Evolutionary conservation across 2,888 invertebrate species (phyloP).

Genomic region (Heliconius erato): DNA sequence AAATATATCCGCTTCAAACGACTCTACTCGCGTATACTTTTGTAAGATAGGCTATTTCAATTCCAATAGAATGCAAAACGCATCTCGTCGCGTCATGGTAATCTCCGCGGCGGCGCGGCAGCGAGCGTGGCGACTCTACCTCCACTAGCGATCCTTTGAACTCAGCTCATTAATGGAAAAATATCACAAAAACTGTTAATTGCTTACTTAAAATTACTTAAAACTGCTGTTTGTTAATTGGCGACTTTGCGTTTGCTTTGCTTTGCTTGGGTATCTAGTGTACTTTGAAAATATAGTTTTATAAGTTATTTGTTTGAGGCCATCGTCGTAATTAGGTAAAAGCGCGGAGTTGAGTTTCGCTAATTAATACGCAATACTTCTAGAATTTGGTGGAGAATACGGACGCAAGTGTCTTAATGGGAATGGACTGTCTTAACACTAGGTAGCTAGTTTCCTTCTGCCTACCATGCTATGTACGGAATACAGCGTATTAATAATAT

Average conservation of each 20-base stretch:
- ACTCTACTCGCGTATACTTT: background rate
- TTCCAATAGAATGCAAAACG: conserved; percentile 22
- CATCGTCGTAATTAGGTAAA: too few relatives aligned
- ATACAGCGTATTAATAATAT: too few relatives aligned
- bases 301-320: too few relatives aligned
- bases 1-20: background rate
- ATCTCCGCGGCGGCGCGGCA: background rate
- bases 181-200: conserved; percentile 41
- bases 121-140: conserved; percentile 35
- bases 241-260: background rate
- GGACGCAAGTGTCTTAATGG: too few relatives aligned
- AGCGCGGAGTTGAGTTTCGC: too few relatives aligned
- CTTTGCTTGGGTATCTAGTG: background rate
- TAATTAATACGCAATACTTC: too few relatives aligned
- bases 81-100: conserved; percentile 18
- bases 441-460: too few relatives aligned
- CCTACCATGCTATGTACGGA: too few relatives aligned
- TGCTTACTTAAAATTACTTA: conserved; percentile 31
- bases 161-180: conserved; percentile 47
- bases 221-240: conserved; percentile 27
- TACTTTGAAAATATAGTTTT: background rate
- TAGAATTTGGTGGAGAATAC: too few relatives aligned
- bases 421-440: too few relatives aligned
- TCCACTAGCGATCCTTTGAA: conserved; percentile 36
- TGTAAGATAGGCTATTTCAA: conserved; percentile 25